Base-by-base conservation (phyloP, 2,797 vertebrate species). In the Sebastes oblongus region DNA sequence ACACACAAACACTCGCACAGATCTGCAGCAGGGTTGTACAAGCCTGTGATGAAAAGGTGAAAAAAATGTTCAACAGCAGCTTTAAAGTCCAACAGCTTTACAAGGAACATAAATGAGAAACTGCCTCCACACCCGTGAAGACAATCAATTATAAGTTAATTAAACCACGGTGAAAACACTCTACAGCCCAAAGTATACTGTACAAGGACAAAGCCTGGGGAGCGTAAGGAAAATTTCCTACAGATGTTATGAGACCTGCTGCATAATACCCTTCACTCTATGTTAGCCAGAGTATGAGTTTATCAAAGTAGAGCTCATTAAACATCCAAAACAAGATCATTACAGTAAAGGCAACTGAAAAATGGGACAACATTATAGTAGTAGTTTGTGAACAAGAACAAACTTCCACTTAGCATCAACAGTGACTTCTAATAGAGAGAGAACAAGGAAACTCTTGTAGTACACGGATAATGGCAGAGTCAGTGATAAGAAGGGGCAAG, bases 61-160 rank as follows among this genome's bases (percentile, higher is more conserved):
- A 68, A 66, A 83, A 83, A 66, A 66, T 25, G 22, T 55, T 72
- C 14, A 60, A 79, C 59, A 77, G 60, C 27, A 54, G 39, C 64
- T 76, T 74, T 54, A 61, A 60, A 65, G 68, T 75, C 29, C 25
- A 56, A 72, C 65, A 85, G 62, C 46, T 85, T 77, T 82, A 84
- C 82, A 86, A 50, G 86, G 36, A 65, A 68, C 84, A 86, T 67
- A 68, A 86, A 89, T 76, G 64, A 77, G 71, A 85, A 85, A 55
- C 24, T 32, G 72, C 27, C 8, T 13, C 18, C 25, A 52, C 39
- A 60, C 1, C 7, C 0, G 1, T 22, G 4, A 25, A 64, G 32
- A 66, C 73, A 83, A 83, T 90, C 75, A 73, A 82, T 61, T 77
- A 12, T 2, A 58, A 34, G 74, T 82, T 83, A 75, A 89, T 88